Conservation (phyloP, 2,888 invertebrate species). For the Chirona hameri region DNA sequence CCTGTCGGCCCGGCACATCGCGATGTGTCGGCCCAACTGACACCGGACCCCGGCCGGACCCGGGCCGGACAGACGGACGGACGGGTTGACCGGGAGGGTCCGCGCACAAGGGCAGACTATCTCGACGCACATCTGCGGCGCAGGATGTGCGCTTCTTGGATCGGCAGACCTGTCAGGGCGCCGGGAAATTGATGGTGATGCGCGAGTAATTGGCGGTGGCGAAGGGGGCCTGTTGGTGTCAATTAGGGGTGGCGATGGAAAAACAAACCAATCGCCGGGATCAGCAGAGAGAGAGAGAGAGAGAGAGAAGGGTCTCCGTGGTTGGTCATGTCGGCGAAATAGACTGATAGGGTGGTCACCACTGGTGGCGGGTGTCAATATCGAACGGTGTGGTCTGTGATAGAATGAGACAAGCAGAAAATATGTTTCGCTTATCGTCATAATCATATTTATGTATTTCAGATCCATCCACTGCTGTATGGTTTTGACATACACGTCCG, state of each 20-base stretch:
- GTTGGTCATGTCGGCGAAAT: not conserved
- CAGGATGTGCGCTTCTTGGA: not conserved
- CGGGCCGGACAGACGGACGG: too few species aligned
- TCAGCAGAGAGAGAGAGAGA: not conserved
- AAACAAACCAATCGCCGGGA: constrained; percentile 23
- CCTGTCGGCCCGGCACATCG: not conserved
- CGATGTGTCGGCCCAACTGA: too few species aligned
- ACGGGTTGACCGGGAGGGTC: too few species aligned
- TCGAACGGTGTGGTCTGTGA: too few species aligned
- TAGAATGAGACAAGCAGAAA: too few species aligned
- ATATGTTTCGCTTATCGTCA: too few species aligned
- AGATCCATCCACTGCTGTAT: too few species aligned
- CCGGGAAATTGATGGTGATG: not conserved
- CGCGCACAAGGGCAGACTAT: not conserved
- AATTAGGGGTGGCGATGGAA: not conserved
- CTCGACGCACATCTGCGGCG: not conserved
- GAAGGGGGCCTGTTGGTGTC: constrained; percentile 6
- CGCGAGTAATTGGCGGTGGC: constrained; percentile 10
- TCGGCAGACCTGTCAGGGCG: not conserved
- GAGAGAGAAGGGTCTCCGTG: not conserved
- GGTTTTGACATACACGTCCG: too few species aligned
- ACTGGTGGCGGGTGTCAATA: too few species aligned
- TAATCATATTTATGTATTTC: too few species aligned
- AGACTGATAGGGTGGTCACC: not conserved
- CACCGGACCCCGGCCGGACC: too few species aligned